Evolutionary conservation across 2,113 vertebrate genomes (phyloP).

Genomic region (Phalacrocorax brasilianus): DNA sequence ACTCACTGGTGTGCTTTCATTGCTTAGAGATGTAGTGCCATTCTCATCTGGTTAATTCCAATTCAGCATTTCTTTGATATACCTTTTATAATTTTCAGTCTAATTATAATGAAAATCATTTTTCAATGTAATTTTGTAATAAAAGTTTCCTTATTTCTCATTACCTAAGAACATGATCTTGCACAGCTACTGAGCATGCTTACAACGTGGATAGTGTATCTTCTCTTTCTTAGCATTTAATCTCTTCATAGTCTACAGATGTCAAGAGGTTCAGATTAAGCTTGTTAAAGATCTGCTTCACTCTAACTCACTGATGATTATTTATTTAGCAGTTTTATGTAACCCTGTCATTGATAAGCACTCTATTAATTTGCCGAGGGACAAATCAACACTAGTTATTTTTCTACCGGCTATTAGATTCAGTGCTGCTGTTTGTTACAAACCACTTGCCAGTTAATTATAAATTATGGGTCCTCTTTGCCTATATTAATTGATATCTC

Average conservation of each 20-base stretch:
- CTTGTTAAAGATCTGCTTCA: conserved; percentile 96
- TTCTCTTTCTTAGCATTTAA: conserved; percentile 79
- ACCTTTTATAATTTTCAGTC: conserved; percentile 75
- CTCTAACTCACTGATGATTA: conserved; percentile 97
- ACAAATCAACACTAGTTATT: conserved; percentile 94
- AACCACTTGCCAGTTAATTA: conserved; percentile 97
- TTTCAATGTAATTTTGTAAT: conserved; percentile 75
- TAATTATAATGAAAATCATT: conserved; percentile 80
- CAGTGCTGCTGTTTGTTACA: conserved; percentile 91
- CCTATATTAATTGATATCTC: conserved; percentile 96
- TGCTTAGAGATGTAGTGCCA: conserved; percentile 56
- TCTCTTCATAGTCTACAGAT: conserved; percentile 82
- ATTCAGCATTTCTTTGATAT: conserved; percentile 70
- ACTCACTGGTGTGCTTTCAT: conserved; percentile 56
- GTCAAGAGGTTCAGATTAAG: conserved; percentile 95
- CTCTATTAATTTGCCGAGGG: conserved; percentile 95
- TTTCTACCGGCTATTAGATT: conserved; percentile 91
- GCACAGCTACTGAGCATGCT: conserved; percentile 63
- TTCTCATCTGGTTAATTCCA: conserved; percentile 68
- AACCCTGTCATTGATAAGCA: conserved; percentile 97
- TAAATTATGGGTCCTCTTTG: conserved; percentile 95
- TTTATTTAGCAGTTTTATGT: conserved; percentile 99
- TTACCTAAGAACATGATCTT: conserved; percentile 66
- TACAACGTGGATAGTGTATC: conserved; percentile 51
- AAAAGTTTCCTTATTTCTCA: conserved; percentile 76